A percentile compares a stretch with the other conserved stretches of the same genome.
These are phyloP conservation scores for Sclerurus mexicanus DNA, from an alignment of 2,113 vertebrate species.

Conservation along the genomic window DNA sequence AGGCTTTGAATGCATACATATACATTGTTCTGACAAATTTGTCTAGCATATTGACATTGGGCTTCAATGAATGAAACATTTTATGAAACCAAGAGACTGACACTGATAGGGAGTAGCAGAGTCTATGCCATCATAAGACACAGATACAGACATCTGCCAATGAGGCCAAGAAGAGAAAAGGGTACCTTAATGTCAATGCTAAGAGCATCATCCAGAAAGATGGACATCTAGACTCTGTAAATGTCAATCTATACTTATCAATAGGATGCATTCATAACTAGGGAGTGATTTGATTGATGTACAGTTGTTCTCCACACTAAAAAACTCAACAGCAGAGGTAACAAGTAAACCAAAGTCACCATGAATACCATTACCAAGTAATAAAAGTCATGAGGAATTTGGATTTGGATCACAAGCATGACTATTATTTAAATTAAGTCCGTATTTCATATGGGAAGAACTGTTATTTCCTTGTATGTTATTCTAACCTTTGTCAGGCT, in stretches of 20 bases:
- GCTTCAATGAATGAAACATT: neutral
- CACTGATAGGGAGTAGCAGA: neutral
- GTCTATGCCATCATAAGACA: neutral
- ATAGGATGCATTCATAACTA: neutral
- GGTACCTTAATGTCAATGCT: neutral
- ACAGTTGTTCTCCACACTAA: neutral
- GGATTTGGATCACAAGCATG: neutral
- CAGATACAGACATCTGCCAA: neutral
- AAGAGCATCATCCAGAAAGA: neutral
- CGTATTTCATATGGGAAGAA: neutral
- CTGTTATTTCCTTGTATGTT: neutral
- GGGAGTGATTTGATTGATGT: neutral
- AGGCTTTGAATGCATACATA: neutral
- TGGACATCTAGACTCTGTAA: neutral
- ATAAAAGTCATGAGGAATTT: neutral
- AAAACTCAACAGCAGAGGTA: neutral
- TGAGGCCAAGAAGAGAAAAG: neutral
- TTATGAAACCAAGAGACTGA: neutral
- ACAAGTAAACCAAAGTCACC: neutral
- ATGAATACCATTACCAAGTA: neutral
- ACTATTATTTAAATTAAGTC: neutral
- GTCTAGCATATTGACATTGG: neutral
- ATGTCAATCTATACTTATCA: neutral
- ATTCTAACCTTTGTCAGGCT: neutral
- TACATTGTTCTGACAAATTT: neutral